Evolutionary conservation across 2,888 invertebrate genomes (phyloP), one percentile per base, ranked within the genome.

Genomic region (Cryptus armator): DNA sequence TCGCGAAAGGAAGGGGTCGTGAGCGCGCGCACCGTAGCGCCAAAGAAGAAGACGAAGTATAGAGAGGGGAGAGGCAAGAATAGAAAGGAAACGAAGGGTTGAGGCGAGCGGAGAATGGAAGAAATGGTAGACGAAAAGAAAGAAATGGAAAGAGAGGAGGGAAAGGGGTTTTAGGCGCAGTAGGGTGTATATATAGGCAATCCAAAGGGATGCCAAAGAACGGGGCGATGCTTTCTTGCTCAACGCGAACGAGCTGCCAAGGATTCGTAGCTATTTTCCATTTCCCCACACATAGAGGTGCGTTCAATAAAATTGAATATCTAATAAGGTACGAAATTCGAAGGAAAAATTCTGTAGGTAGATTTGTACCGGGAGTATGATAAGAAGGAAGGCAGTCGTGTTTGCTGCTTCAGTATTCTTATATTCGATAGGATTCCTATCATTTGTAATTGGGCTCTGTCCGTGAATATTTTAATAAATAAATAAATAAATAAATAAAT

Each of bases 221-320:
- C 48, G 83, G 80, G 81, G 78, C 62, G 66, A 53, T 46, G 19
- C 78, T 66, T 51, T 53, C 51, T 29, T 75, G 43, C 80, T 67
- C 74, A 74, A 32, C 62, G 83, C 76, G 84, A 87, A 85, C 84
- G 86, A 74, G 59, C 62, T 74, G 59, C n/a, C n/a, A 46, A 71
- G 62, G 46, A 74, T 62, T 29, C 74, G 74, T 62, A 44, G 16
- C 48, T 68, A 46, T 48, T 48, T 74, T 62, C 44, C 12, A 84
- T 85, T 86, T 83, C 76, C 83, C 83, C 77, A 82, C 24, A 19
- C 56, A 24, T 19, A 24, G 56, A 82, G 83, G 84, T 86, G 87
- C 87, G 89, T 89, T 91, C 91, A 90, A 92, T 92, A 91, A 91
- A 92, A 92, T 91, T 92, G 92, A 92, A 92, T 92, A 92, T 92